These are phyloP conservation scores for Perithous albicinctus DNA, from an alignment of 2,888 invertebrate genomes.

Conservation along the genomic window DNA sequence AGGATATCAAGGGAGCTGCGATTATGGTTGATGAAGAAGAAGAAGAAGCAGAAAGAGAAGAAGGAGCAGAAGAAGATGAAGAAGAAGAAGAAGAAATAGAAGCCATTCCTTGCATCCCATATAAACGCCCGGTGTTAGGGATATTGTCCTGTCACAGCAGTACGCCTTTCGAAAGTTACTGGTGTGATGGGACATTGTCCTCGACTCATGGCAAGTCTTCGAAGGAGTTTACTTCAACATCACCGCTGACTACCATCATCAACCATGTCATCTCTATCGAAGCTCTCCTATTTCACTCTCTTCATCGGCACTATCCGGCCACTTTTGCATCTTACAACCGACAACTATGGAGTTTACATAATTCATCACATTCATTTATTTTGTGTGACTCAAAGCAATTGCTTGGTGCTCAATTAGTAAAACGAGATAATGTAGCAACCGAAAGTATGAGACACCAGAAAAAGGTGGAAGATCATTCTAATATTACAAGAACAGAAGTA, in stretches of 20 bases:
- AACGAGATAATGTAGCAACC: not conserved
- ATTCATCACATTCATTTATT: slow-evolving; percentile 5
- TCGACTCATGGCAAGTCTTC: slow-evolving; percentile 83
- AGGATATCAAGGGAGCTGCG: not conserved
- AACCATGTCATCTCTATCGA: not conserved
- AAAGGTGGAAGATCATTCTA: not conserved
- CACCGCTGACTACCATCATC: slow-evolving; percentile 21
- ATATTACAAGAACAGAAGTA: not conserved
- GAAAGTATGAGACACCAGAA: no score
- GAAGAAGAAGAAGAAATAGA: slow-evolving; percentile 18
- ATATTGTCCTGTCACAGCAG: slow-evolving; percentile 99
- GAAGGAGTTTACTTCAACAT: slow-evolving; percentile 51
- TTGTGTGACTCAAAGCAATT: not conserved
- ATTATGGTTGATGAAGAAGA: no score
- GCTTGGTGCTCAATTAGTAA: not conserved
- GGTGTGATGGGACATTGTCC: slow-evolving; percentile 97
- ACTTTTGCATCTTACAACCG: not conserved
- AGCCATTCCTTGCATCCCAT: not conserved
- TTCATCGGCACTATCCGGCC: no score
- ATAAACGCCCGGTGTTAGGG: slow-evolving; percentile 87
- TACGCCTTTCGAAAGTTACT: slow-evolving; percentile 92
- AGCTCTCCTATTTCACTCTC: slow-evolving; percentile 1
- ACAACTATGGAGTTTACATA: not conserved
- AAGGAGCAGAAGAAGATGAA: slow-evolving; percentile 24
- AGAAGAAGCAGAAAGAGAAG: not conserved